phyloP scores from a whole-genome alignment of 2,797 vertebrate genomes.

The Alectoris magna region DNA sequence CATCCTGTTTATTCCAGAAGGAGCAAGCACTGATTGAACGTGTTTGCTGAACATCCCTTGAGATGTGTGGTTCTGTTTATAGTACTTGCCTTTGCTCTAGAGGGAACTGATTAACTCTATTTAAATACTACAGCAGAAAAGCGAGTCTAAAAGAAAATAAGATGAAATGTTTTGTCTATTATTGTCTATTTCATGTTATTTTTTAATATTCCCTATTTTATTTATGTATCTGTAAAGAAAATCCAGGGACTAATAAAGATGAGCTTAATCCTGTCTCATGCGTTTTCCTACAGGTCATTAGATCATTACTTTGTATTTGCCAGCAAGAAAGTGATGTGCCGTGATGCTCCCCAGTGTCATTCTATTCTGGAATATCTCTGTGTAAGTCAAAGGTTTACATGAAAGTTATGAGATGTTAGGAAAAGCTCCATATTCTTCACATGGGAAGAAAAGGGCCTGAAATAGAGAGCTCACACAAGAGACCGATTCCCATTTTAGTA shows the following conservation, averaged over 20 bases:
- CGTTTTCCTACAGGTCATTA: neutral
- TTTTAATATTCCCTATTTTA: neutral
- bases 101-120: slow-evolving; percentile 36
- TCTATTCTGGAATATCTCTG: neutral
- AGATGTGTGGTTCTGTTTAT: slow-evolving; percentile 36
- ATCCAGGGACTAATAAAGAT: neutral
- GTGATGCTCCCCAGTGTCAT: neutral
- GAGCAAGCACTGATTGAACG: slow-evolving; percentile 53
- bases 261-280: neutral
- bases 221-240: neutral
- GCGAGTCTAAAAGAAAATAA: neutral
- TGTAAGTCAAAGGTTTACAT: neutral
- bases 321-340: neutral
- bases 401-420: neutral
- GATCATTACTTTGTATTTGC: neutral
- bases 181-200: neutral
- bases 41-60: slow-evolving; percentile 40
- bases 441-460: neutral
- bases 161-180: neutral
- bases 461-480: neutral
- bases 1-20: slow-evolving; percentile 35
- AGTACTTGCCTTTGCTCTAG: slow-evolving; percentile 45
- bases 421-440: neutral
- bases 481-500: neutral
- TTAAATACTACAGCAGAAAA: slow-evolving; percentile 53